Conservation (phyloP, 2,113 vertebrate species). For the Xiphias gladius region DNA sequence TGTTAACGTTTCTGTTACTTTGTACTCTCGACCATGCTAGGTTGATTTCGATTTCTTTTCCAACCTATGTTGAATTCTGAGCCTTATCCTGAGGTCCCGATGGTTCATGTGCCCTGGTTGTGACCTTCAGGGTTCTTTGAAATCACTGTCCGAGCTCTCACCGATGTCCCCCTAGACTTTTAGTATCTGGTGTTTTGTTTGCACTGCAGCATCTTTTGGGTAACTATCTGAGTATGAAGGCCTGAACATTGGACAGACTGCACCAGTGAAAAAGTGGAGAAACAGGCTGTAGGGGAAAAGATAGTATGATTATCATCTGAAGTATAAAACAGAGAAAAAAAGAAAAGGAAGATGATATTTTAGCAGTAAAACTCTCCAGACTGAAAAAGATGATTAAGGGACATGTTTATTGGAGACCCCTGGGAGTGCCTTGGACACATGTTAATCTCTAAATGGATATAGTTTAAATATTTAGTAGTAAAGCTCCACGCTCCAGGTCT, state of each 20-base stretch:
- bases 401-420: neutral
- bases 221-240: conserved; percentile 7
- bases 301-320: neutral
- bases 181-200: conserved; percentile 8
- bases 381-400: neutral
- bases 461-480: neutral
- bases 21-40: neutral
- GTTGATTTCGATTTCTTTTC: conserved; percentile 42
- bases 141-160: conserved; percentile 33
- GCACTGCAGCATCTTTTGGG: conserved; percentile 3
- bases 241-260: conserved; percentile 25
- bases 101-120: conserved; percentile 25
- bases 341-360: neutral
- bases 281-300: neutral
- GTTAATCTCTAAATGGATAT: neutral
- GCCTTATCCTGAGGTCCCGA: conserved; percentile 24
- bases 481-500: neutral
- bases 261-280: conserved; percentile 3
- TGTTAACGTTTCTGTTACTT: conserved; percentile 9
- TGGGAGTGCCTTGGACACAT: neutral
- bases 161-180: conserved; percentile 51
- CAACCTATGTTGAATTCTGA: conserved; percentile 14
- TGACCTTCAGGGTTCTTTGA: conserved; percentile 40
- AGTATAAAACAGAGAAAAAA: neutral
- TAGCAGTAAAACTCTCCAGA: neutral